These are phyloP conservation scores for Xestobium rufovillosum DNA, from an alignment of 2,888 invertebrate species.

Conservation along the genomic window DNA sequence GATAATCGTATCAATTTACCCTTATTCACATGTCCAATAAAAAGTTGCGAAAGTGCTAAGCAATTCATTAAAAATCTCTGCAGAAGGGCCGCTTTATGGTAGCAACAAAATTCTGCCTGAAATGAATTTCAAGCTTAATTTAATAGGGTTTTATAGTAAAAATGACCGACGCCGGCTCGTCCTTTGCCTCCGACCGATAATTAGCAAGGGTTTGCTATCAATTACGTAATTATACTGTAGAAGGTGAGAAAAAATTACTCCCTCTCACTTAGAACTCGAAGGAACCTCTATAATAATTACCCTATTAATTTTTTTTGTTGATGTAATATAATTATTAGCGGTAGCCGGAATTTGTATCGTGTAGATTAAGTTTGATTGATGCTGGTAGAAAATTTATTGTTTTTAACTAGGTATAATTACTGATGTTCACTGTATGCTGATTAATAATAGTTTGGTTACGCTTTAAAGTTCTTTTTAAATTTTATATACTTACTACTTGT, in stretches of 20 bases:
- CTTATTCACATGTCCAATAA: too few species aligned
- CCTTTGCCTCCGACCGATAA: constrained; percentile 28
- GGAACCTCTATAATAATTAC: not conserved
- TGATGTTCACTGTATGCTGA: too few species aligned
- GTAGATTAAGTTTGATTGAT: constrained; percentile 1
- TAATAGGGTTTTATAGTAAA: constrained; percentile 13
- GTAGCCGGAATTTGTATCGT: not conserved
- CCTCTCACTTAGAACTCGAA: not conserved
- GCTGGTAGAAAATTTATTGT: not conserved
- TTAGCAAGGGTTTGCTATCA: constrained; percentile 34
- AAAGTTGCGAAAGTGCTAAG: too few species aligned
- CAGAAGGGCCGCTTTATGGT: too few species aligned
- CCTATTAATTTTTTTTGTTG: not conserved
- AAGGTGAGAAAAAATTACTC: constrained; percentile 29
- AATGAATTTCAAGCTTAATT: constrained; percentile 21
- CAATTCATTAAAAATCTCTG: too few species aligned
- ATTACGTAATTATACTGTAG: constrained; percentile 34
- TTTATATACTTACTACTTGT: too few species aligned
- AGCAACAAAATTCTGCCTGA: constrained; percentile 16
- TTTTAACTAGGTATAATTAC: too few species aligned
- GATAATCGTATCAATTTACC: too few species aligned
- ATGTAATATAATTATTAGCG: not conserved
- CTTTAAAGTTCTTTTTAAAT: too few species aligned
- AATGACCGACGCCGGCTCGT: constrained; percentile 6
- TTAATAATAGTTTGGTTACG: too few species aligned